phyloP scores from a whole-genome alignment of 1,140 invertebrate genomes.

The Eciton burchellii region DNA sequence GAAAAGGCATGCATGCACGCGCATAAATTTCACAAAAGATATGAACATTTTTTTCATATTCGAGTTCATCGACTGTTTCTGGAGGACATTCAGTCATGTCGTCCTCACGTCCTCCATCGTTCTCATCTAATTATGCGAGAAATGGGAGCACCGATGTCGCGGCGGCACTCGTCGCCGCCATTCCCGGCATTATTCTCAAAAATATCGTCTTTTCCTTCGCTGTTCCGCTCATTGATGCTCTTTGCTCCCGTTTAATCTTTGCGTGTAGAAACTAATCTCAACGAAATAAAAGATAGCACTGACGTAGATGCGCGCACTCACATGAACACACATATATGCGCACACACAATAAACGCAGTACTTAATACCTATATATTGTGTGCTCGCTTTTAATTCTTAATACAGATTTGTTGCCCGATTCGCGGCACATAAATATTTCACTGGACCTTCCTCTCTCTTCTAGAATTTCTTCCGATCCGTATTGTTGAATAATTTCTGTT shows the following conservation, averaged over 20 bases:
- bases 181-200: slow-evolving; percentile 33
- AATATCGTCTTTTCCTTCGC: slow-evolving; percentile 4
- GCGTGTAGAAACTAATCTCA: background rate
- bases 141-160: slow-evolving; percentile 1
- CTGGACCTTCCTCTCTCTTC: background rate
- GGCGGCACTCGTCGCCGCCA: background rate
- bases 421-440: background rate
- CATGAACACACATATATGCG: background rate
- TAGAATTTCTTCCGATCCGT: background rate
- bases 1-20: background rate
- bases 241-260: background rate
- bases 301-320: background rate
- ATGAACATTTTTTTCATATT: background rate
- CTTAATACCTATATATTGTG: background rate
- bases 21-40: background rate
- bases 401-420: background rate
- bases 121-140: slow-evolving; percentile 25
- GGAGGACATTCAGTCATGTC: background rate
- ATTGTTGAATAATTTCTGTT: slow-evolving; percentile 15
- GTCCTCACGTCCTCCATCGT: slow-evolving; percentile 18
- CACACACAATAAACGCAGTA: too few species aligned
- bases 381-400: background rate
- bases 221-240: background rate
- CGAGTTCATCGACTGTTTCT: slow-evolving; percentile 3
- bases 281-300: background rate